A percentile compares a stretch with the other conserved stretches of the same genome.
phyloP scores from a whole-genome alignment of 2,888 invertebrate genomes.

The Drosophila hamatofila region DNA sequence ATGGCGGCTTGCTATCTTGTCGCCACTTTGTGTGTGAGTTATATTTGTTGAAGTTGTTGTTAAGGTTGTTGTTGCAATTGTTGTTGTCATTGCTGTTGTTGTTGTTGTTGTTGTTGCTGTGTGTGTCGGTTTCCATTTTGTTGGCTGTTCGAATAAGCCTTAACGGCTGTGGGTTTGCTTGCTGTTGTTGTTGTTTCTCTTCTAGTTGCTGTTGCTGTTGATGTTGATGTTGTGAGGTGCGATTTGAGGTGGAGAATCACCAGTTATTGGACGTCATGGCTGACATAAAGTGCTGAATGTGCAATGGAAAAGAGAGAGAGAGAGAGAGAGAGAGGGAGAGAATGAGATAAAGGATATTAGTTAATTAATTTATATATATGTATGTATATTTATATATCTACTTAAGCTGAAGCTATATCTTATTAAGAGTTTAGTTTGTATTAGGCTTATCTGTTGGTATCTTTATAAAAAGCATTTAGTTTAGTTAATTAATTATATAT shows the following conservation, averaged over 20 bases:
- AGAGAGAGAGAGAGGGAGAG: background rate
- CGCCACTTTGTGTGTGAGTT: constrained; percentile 55
- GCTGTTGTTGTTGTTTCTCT: constrained; percentile 3
- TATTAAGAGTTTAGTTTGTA: too few relatives aligned
- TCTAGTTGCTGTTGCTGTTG: constrained; percentile 22
- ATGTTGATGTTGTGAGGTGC: constrained; percentile 8
- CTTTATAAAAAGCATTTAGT: too few relatives aligned
- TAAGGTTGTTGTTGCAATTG: constrained; percentile 2
- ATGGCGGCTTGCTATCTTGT: constrained; percentile 39
- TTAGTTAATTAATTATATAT: too few relatives aligned
- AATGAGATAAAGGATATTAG: background rate
- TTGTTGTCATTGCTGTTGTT: background rate
- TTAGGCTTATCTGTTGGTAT: too few relatives aligned
- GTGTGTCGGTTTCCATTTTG: constrained; percentile 46
- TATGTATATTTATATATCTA: background rate
- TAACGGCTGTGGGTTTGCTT: constrained; percentile 8
- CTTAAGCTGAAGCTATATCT: background rate
- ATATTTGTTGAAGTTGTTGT: constrained; percentile 18
- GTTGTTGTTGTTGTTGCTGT: constrained; percentile 14
- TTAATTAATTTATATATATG: background rate
- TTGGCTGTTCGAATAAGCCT: constrained; percentile 17
- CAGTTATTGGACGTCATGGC: constrained; percentile 49
- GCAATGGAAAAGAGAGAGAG: background rate
- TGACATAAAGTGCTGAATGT: constrained; percentile 21
- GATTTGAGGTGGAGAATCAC: constrained; percentile 38